Base-by-base conservation (phyloP, 2,888 invertebrate species). In the Cepaea hortensis region DNA sequence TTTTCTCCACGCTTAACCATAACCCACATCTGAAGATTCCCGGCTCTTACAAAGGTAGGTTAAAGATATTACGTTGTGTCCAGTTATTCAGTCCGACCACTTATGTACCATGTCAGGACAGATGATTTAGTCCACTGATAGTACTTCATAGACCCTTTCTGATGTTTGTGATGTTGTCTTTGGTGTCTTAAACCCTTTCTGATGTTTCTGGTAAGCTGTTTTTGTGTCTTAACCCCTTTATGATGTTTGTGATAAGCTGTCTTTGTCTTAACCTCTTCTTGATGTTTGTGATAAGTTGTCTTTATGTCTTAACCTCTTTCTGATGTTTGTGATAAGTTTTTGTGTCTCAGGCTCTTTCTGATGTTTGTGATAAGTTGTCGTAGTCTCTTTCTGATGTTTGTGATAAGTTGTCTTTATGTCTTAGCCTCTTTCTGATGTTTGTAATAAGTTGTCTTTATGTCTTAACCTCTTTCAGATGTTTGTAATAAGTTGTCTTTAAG, bases 1-100 rank as follows among this genome's bases (percentile, higher is more conserved):
- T 88, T 85, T 93, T 92, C 88, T 82, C 91, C 0, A 90, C 93
- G 0, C 87, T 93, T 23, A 92, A 92, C 87, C 90, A 92, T 87
- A 93, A 92, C 83, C 90, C 92, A 3, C 91, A 91, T 68, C 88
- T 91, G 9, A 87, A 76, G n/a, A 90, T 92, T 5, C 89, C 89
- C 3, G 90, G 89, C 35, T 88, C 88, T 68, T 89, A 89, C 76
- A 88, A 81, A 85, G 89, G 87, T 88, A 65, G 55, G 55, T 55
- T 11, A 55, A 11, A 2, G 55, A 55, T 55, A 11, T 55, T 55
- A 55, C 1, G 35, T 35, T 35, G 35, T 55, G 55, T 55, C 55
- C 55, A 55, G 55, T 6, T 55, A 55, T 55, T 55, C 55, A 11
- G 55, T 11, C 11, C 55, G 11, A 11, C 11, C 6, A 6, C 55